These are phyloP conservation scores for Caenorhabditis virilis DNA, from an alignment of 2,888 invertebrate genomes.

Conservation along the genomic window DNA sequence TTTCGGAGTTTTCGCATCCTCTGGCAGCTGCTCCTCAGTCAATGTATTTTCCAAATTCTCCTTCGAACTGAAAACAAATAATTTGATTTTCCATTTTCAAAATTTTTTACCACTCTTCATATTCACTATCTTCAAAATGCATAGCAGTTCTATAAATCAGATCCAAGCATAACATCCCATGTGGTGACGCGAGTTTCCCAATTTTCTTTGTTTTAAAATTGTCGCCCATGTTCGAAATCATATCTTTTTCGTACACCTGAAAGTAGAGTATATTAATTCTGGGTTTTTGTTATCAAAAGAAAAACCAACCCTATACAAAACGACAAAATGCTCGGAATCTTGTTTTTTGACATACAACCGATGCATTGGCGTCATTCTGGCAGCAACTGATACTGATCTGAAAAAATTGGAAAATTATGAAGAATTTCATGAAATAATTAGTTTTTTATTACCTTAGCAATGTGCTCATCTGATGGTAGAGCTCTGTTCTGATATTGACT, in stretches of 20 bases:
- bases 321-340: constrained; percentile 84
- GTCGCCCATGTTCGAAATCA: constrained; percentile 75
- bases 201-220: constrained; percentile 81
- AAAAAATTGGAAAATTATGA: too few relatives aligned
- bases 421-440: neutral
- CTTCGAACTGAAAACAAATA: constrained; percentile 6
- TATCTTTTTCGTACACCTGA: constrained; percentile 74
- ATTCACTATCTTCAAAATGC: constrained; percentile 30
- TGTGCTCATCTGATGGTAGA: constrained; percentile 90
- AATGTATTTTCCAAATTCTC: constrained; percentile 9
- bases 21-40: too few relatives aligned
- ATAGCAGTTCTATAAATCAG: constrained; percentile 26
- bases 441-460: constrained; percentile 73
- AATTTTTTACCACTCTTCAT: neutral
- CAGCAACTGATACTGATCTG: constrained; percentile 86
- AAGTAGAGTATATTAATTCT: constrained; percentile 4
- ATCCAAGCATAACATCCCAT: constrained; percentile 82
- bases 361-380: constrained; percentile 89
- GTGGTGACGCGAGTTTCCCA: constrained; percentile 84
- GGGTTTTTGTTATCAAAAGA: neutral
- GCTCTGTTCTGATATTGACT: constrained; percentile 59
- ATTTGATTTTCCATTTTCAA: neutral
- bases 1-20: constrained; percentile 2
- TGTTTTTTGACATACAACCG: constrained; percentile 83
- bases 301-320: constrained; percentile 77